phyloP scores from a whole-genome alignment of 2,113 vertebrate species.

The Oceanodroma tethys region DNA sequence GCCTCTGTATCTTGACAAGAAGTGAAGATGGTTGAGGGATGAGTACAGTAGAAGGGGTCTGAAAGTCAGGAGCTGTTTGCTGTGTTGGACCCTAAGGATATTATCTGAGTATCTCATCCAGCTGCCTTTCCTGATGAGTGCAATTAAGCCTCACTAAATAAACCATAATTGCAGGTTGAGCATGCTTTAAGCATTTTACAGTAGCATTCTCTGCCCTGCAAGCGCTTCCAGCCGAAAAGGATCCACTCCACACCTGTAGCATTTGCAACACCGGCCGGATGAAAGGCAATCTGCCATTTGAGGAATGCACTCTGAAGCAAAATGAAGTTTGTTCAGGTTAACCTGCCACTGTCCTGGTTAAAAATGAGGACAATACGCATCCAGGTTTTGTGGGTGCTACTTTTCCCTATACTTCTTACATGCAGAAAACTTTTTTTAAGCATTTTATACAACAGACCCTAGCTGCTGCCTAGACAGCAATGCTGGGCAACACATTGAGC shows the following conservation, averaged over 20 bases:
- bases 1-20: background rate
- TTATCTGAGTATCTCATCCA: background rate
- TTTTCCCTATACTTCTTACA: background rate
- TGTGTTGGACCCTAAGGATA: background rate
- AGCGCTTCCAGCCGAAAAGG: background rate
- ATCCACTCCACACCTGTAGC: background rate
- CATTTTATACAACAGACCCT: fast-evolving
- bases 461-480: background rate
- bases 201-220: background rate
- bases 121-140: background rate
- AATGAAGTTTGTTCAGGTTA: background rate
- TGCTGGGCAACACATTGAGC: fast-evolving
- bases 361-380: background rate
- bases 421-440: background rate
- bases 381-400: background rate
- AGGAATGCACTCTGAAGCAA: background rate
- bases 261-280: background rate
- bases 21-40: background rate
- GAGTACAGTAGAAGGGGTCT: background rate
- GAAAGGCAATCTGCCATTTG: background rate
- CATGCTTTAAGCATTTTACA: background rate
- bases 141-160: background rate
- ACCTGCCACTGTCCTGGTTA: background rate
- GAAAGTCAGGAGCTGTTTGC: background rate
- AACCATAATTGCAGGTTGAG: conserved; percentile 19